These are phyloP conservation scores for Chloroceryle inda DNA, from an alignment of 2,797 vertebrate species.

Conservation along the genomic window DNA sequence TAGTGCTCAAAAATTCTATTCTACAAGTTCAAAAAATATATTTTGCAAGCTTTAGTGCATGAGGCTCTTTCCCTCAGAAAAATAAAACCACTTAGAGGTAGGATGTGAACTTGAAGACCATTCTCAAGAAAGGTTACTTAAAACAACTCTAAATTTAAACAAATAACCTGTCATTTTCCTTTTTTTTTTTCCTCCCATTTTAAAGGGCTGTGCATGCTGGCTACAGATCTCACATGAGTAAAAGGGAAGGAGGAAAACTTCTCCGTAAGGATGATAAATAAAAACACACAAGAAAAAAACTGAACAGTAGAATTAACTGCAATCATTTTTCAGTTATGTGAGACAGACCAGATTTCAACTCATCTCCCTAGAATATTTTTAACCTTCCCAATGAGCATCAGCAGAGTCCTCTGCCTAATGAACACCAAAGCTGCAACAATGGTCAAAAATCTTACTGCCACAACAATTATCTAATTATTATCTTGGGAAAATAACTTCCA, in stretches of 20 bases:
- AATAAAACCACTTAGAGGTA: neutral
- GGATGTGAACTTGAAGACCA: neutral
- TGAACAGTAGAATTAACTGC: neutral
- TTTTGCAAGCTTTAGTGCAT: neutral
- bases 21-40: neutral
- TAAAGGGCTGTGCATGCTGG: neutral
- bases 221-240: fast-evolving
- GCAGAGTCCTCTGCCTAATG: neutral
- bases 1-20: neutral
- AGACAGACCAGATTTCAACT: neutral
- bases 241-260: neutral
- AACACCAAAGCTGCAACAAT: conserved; percentile 4
- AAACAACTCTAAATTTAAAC: neutral
- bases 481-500: neutral
- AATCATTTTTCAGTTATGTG: neutral
- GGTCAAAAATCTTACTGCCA: conserved; percentile 22
- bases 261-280: neutral
- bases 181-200: neutral
- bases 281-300: neutral
- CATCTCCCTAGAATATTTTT: neutral
- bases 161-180: neutral
- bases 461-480: conserved; percentile 11
- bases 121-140: neutral
- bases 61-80: neutral
- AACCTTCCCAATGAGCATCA: neutral